Conservation (phyloP, 2,888 invertebrate species). For the Kryphioiulus occultus region DNA sequence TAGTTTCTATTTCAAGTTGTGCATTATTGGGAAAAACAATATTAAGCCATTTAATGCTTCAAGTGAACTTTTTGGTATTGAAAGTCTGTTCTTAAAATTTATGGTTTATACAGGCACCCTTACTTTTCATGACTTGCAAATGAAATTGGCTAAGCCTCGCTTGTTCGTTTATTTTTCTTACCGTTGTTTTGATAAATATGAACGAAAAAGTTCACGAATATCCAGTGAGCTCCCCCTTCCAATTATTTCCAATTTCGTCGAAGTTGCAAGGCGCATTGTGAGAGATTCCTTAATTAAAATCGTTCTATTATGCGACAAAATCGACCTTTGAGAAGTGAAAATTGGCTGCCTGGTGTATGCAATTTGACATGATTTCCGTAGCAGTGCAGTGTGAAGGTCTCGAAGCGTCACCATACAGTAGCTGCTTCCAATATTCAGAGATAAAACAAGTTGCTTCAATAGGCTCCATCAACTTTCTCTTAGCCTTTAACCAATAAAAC, state of each 20-base stretch:
- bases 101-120: too few relatives aligned
- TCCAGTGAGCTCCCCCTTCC: too few relatives aligned
- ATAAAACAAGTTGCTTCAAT: background rate
- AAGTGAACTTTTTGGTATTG: too few relatives aligned
- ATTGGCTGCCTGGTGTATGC: background rate
- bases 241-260: background rate
- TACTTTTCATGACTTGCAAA: too few relatives aligned
- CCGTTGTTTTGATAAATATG: too few relatives aligned
- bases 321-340: background rate
- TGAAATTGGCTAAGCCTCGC: too few relatives aligned
- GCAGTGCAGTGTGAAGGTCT: background rate
- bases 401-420: background rate
- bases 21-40: too few relatives aligned
- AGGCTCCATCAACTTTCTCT: background rate
- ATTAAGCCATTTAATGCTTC: too few relatives aligned
- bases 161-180: too few relatives aligned
- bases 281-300: background rate
- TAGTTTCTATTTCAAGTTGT: too few relatives aligned
- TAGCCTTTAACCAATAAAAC: slow-evolving; percentile 1
- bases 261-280: background rate
- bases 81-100: too few relatives aligned
- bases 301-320: background rate
- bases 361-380: background rate
- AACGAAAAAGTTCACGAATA: too few relatives aligned
- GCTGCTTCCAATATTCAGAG: background rate